A percentile compares a stretch with the other conserved stretches of the same genome.
These are phyloP conservation scores for Lucilia cuprina DNA, from an alignment of 1,140 invertebrate genomes.

Conservation along the genomic window DNA sequence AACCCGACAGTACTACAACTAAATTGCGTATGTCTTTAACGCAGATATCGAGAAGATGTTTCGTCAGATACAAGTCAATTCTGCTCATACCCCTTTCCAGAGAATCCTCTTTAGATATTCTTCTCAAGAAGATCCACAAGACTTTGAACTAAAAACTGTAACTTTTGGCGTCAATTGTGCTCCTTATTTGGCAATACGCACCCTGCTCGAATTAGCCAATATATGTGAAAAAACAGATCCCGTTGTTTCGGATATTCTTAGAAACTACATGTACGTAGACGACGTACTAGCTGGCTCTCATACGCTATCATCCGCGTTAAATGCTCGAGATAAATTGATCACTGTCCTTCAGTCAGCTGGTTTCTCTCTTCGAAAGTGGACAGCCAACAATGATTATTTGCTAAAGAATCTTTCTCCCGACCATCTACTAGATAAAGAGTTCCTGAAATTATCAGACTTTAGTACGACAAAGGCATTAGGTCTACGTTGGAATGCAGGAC, in stretches of 20 bases:
- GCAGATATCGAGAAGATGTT: conserved; percentile 52
- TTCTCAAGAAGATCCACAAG: neutral
- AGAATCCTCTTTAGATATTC: neutral
- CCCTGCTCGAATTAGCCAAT: neutral
- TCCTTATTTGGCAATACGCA: too few species aligned
- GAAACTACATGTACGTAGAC: neutral
- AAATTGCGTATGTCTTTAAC: conserved; percentile 48
- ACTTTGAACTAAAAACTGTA: too few species aligned
- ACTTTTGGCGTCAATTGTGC: too few species aligned
- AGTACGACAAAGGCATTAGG: neutral
- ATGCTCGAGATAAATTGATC: neutral
- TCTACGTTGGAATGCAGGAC: neutral
- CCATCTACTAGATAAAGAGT: too few species aligned
- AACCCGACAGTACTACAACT: too few species aligned
- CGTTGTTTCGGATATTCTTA: neutral
- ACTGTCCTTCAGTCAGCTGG: neutral
- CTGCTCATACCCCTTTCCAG: neutral
- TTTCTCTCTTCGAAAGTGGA: neutral
- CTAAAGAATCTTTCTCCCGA: conserved; percentile 36
- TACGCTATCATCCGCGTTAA: neutral
- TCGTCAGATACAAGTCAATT: conserved; percentile 59
- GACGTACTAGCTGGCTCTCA: neutral
- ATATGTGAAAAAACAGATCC: neutral
- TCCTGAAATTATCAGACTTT: neutral
- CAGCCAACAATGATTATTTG: neutral